phyloP scores from a whole-genome alignment of 2,888 invertebrate species.

The Eremobia ochroleuca region DNA sequence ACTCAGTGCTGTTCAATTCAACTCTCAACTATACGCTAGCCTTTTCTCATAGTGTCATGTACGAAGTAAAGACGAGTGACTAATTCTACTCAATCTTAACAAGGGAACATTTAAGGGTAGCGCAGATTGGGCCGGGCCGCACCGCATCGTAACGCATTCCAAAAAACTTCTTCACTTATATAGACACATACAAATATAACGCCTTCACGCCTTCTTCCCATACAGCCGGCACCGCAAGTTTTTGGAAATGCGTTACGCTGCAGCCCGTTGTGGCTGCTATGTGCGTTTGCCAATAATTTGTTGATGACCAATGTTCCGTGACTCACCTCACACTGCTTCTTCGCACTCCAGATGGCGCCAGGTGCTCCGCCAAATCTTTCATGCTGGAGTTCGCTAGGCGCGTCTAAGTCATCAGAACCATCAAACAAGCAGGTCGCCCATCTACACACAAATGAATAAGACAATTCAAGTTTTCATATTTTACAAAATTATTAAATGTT shows the following conservation, averaged over 20 bases:
- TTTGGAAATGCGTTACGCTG: too few relatives aligned
- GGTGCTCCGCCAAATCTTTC: conserved; percentile 92
- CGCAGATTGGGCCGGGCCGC: too few relatives aligned
- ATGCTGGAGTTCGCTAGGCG: conserved; percentile 91
- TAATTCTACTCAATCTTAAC: not conserved
- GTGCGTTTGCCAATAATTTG: too few relatives aligned
- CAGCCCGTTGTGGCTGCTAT: too few relatives aligned
- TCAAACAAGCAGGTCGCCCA: conserved; percentile 93
- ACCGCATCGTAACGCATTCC: too few relatives aligned
- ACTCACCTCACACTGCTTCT: conserved; percentile 93
- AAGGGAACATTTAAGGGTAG: too few relatives aligned
- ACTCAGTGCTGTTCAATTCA: not conserved
- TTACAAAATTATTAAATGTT: not conserved
- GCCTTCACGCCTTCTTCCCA: too few relatives aligned
- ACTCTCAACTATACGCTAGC: not conserved
- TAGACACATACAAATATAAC: too few relatives aligned
- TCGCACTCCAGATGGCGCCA: conserved; percentile 93
- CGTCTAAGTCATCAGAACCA: conserved; percentile 84
- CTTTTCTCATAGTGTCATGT: not conserved
- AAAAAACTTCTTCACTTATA: too few relatives aligned
- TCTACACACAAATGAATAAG: conserved; percentile 72
- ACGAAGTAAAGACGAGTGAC: not conserved
- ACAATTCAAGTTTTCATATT: conserved; percentile 4
- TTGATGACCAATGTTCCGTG: conserved; percentile 1
- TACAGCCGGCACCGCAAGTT: too few relatives aligned